These are phyloP conservation scores for Limosa lapponica DNA, from an alignment of 2,797 vertebrate species.

Conservation along the genomic window DNA sequence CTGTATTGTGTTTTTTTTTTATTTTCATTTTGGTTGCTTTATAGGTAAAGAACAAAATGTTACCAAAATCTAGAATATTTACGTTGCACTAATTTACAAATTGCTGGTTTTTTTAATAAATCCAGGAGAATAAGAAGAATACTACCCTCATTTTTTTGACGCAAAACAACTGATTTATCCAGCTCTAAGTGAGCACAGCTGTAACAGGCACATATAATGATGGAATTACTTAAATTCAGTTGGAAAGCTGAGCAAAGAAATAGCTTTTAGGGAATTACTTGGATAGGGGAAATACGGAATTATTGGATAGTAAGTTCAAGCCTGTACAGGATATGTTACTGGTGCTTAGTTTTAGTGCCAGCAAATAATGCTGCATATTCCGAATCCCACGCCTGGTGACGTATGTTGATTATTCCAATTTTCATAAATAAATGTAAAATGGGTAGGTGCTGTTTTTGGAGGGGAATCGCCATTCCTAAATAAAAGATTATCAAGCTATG, in stretches of 20 bases:
- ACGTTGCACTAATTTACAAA: background rate
- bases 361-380: background rate
- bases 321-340: background rate
- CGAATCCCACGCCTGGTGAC: background rate
- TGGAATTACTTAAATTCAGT: background rate
- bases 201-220: background rate
- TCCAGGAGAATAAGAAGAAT: background rate
- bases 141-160: rapidly evolving
- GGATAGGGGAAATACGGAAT: background rate
- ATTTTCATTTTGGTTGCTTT: background rate
- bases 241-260: background rate
- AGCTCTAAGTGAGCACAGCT: background rate
- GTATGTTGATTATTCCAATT: background rate
- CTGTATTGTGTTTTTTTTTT: background rate
- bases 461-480: background rate
- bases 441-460: background rate
- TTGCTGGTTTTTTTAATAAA: background rate
- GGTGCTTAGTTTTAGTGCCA: background rate
- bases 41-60: background rate
- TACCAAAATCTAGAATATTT: background rate
- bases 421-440: background rate
- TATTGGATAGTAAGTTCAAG: background rate
- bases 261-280: background rate
- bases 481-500: background rate
- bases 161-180: background rate